Base-by-base conservation (phyloP, 2,113 vertebrate genomes). In the Brienomyrus longianalis region DNA sequence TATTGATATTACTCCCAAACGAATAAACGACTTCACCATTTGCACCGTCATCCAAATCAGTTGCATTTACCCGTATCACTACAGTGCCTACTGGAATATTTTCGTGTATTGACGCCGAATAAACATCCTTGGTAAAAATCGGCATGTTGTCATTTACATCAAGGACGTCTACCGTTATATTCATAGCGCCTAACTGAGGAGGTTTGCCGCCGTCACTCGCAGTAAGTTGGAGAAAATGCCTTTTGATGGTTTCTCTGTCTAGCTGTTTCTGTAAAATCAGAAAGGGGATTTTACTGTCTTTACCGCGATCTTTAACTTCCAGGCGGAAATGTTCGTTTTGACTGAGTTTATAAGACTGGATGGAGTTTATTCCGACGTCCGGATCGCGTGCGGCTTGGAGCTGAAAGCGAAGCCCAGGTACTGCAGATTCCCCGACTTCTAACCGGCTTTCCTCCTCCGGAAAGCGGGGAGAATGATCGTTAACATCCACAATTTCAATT, bases 401-500 rank as follows among this genome's bases (percentile, higher is more conserved):
- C 0, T 93, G 94, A 88, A 94, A 94, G 19, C 91, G 91, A 0
- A 91, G 91, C 74, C 95, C 95, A 0, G 92, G 87, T 27, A 93
- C 13, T 0, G 91, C 90, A 0, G 91, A 88, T 45, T 95, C 95
- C 0, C 0, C 47, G 1, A 95, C 94, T 86, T 95, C 94, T 3
- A 95, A 87, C 17, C 31, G 83, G 50, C 92, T 93, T 59, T 94
- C 93, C 8, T 90, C 91, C 45, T 94, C 94, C 1, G 89, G 87
- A 35, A 95, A 95, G 39, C 19, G 89, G 0, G 95, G 95, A 2
- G 92, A 90, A 54, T 96, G 92, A 47, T 95, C 95, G 35, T 96
- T 96, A 2, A 95, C 89, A 90, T 96, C 96, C 5, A 92, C 54
- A 8, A 96, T 93, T 90, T 95, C 94, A 5, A 95, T 91, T 52